These are phyloP conservation scores for Cyclopterus lumpus DNA, from an alignment of 2,797 vertebrate species.

Conservation along the genomic window DNA sequence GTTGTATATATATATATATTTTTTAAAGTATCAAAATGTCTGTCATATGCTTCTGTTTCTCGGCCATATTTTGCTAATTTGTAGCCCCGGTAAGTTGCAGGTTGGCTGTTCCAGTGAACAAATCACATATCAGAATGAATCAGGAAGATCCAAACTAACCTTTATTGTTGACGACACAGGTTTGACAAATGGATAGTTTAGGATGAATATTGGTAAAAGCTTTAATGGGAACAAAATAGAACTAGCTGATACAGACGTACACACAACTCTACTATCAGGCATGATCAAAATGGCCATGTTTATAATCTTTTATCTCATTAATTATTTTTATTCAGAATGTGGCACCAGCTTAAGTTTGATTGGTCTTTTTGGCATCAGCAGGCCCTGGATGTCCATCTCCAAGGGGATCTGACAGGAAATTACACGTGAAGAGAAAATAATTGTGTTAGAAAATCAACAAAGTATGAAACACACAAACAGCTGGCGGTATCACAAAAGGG, in stretches of 20 bases:
- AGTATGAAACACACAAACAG: neutral
- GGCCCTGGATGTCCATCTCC: slow-evolving; percentile 63
- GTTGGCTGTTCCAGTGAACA: neutral
- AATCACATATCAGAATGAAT: neutral
- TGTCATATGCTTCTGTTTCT: neutral
- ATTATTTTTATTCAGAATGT: slow-evolving; percentile 50
- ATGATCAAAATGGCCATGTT: neutral
- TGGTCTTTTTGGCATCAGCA: slow-evolving; percentile 79
- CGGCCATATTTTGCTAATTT: neutral
- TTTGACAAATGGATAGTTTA: neutral
- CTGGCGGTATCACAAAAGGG: neutral
- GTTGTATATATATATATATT: neutral
- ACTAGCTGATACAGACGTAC: neutral
- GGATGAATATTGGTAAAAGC: neutral
- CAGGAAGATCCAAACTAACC: neutral
- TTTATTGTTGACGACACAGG: slow-evolving; percentile 22
- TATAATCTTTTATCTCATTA: neutral
- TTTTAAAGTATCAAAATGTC: neutral
- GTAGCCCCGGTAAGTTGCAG: neutral
- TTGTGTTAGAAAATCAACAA: slow-evolving; percentile 13
- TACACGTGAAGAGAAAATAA: neutral
- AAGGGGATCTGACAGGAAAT: slow-evolving; percentile 78
- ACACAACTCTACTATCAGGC: neutral
- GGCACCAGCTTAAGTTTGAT: slow-evolving; percentile 82
- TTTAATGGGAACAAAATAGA: neutral